Conservation (phyloP, 2,113 vertebrate species). For the Solea solea region DNA sequence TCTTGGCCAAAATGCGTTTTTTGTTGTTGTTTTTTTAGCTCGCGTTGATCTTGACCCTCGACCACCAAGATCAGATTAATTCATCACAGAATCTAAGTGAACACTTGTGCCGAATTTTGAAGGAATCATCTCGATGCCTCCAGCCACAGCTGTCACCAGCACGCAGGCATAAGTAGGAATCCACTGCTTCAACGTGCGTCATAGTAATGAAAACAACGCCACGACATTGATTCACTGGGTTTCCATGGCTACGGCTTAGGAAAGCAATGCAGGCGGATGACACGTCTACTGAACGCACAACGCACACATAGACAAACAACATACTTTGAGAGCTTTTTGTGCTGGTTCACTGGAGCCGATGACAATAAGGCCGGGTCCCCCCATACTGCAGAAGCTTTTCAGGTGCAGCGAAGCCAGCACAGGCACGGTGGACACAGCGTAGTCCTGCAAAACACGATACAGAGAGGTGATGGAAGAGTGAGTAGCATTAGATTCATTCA, state of each 20-base stretch:
- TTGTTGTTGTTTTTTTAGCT: too few relatives aligned
- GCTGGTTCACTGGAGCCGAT: conserved; percentile 95
- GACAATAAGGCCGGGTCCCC: conserved; percentile 92
- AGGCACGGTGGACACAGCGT: conserved; percentile 94
- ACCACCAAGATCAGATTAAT: background rate
- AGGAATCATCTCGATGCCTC: background rate
- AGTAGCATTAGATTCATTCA: too few relatives aligned
- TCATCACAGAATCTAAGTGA: background rate
- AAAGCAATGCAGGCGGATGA: conserved; percentile 6
- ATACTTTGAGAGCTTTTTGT: conserved; percentile 96
- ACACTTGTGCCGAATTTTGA: background rate
- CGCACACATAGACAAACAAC: conserved; percentile 9
- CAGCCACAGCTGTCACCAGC: background rate
- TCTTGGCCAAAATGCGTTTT: too few relatives aligned
- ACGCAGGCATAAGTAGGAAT: background rate
- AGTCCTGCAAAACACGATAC: conserved; percentile 78
- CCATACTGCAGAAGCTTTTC: conserved; percentile 99
- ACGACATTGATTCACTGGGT: conserved; percentile 36
- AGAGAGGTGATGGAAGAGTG: background rate
- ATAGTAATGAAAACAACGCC: conserved; percentile 24
- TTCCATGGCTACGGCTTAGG: conserved; percentile 33
- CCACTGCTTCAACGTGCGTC: conserved; percentile 44
- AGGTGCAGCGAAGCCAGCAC: conserved; percentile 88
- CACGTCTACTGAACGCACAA: conserved; percentile 18
- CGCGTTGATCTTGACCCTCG: background rate